Base-by-base conservation (phyloP, 2,113 vertebrate species). In the Lepus americanus region DNA sequence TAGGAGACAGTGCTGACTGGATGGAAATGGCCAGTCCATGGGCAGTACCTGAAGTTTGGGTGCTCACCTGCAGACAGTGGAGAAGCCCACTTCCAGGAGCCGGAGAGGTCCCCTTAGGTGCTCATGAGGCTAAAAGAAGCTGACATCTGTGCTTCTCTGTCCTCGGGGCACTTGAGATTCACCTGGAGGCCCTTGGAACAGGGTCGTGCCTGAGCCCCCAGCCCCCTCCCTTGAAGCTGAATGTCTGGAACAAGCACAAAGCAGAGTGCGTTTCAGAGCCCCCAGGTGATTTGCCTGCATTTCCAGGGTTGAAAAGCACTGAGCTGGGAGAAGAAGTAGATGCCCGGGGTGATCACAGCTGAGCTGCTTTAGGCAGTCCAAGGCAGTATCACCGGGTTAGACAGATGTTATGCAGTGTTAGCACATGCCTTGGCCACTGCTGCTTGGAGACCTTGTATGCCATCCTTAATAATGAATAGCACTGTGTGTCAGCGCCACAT, bases 1-100 rank as follows among this genome's bases (percentile, higher is more conserved):
- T 84, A 94, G 49, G 44, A 44, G 19, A 70, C 6, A 27, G 69
- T 85, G 88, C 90, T 95, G 77, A 87, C 36, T 61, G 78, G 10
- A 89, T n/a, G 12, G 51, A 90, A 89, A 76, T 49, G 69, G 25
- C 16, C 79, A 66, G 76, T 93, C 94, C 51, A n/a, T 70, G 31
- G 14, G 39, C 33, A 9, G 0, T 53, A 67, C 9, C 53, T 29
- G 59, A 85, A 73, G 39, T 73, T 72, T 78, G 85, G 82, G 69
- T 36, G 29, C 39, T 92, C 74, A 88, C 55, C 33, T 33, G 31
- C 94, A 89, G 16, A 81, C 76, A 84, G 23, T 4, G 14, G 13
- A 74, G 80, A 89, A 83, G n/a, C 27, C 51, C 72, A 9, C 70
- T 92, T 90, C 55, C 20, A 82, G 83, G 73, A 76, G 59, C 11